Percentiles rank a stretch among this genome's conserved stretches.
Conservation (phyloP, 1,140 invertebrate species). For the Drosophila leontia region DNA sequence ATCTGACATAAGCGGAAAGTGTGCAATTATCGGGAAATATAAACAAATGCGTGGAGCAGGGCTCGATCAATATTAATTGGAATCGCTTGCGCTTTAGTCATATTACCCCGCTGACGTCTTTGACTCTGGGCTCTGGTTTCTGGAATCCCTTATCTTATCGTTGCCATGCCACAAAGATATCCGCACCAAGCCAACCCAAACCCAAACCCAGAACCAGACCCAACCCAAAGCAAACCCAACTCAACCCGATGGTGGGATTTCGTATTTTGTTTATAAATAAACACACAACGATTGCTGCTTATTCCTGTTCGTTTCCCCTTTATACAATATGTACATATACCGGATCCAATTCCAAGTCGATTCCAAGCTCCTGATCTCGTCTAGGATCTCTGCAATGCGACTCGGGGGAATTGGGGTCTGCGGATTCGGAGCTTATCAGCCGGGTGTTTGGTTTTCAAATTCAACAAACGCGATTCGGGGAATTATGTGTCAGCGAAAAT, state of each 20-base stretch:
- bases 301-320: neutral
- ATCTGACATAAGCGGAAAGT: constrained; percentile 8
- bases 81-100: constrained; percentile 39
- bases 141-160: constrained; percentile 22
- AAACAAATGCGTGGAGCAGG: constrained; percentile 19
- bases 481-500: constrained; percentile 35
- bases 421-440: constrained; percentile 17
- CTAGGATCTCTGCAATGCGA: constrained; percentile 24
- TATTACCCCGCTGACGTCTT: constrained; percentile 17
- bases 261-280: constrained; percentile 69
- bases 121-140: constrained; percentile 1
- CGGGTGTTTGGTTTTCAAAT: constrained; percentile 17
- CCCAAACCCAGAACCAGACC: neutral
- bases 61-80: constrained; percentile 32
- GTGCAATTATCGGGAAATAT: constrained; percentile 23
- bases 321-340: no score
- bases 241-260: neutral
- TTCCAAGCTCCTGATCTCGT: neutral
- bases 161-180: constrained; percentile 19
- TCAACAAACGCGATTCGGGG: constrained; percentile 11
- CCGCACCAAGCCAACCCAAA: neutral
- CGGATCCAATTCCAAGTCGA: neutral
- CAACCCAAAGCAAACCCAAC: constrained; percentile 2
- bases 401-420: constrained; percentile 1
- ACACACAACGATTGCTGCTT: constrained; percentile 28